Base-by-base conservation (phyloP, 2,888 invertebrate species). In the Torymus texanus region DNA sequence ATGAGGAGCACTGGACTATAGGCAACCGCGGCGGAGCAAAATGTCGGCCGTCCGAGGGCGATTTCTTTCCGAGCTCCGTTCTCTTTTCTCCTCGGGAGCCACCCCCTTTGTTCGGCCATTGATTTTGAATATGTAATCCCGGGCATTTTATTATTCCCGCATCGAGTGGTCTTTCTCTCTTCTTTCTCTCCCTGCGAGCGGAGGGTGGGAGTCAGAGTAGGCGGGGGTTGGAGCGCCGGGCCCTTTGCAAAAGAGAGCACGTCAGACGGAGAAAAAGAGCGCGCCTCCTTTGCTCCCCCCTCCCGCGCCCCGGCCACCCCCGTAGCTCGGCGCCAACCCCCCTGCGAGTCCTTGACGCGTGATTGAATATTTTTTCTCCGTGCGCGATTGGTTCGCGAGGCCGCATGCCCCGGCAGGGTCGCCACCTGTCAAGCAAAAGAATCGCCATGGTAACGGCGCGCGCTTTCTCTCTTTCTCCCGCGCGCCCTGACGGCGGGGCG, bases 291-390 rank as follows among this genome's bases (percentile, higher is more conserved):
- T 58, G 73, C 74, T 75, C 62, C 62, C 75, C 75, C n/a, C 70
- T 21, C 41, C 29, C 82, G 2, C 53, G 59, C 14, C 50, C 29
- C 11, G 81, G 79, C 81, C 84, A 82, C 81, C 81, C 81, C 82
- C 79, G 81, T 51, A 21, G 71, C 71, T 21, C 82, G 81, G 82
- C 79, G 81, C 77, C 79, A 82, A 80, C 81, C 83, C 83, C 85
- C 82, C 84, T 41, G 41, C 84, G 84, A 85, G 87, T 88, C 86
- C 89, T 89, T 89, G 89, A 89, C 88, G 86, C 88, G 88, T 88
- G 89, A 89, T 89, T 89, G 89, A 89, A 89, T 89, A 89, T 89
- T 89, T 89, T 89, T 89, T 87, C 88, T 88, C 86, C 85, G 87
- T 86, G 87, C 88, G 87, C 88, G 88, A 89, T 89, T 89, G 89